Base-by-base conservation (phyloP, 2,797 vertebrate genomes). In the Syngnathus acus region DNA sequence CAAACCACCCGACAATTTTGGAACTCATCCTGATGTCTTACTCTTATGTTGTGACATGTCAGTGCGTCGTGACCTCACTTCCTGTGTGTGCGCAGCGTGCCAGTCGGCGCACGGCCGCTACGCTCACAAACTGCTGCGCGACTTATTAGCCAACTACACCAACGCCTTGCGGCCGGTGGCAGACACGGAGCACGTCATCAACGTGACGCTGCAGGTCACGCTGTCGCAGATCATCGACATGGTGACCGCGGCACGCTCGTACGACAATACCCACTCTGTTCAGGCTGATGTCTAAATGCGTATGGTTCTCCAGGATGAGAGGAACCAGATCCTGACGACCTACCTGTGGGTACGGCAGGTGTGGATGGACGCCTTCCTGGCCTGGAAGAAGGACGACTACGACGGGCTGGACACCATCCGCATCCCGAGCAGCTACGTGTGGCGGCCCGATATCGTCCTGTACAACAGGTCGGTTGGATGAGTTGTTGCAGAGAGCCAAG, bases 211-310 rank as follows among this genome's bases (percentile, higher is more conserved):
- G 42, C 94, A 93, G 86, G 89, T 96, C 90, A 96, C 94, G 1
- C 78, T 96, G 14, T 92, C 93, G 55, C 94, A 96, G 89, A 96
- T 96, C 90, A 95, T 96, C 0, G 93, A 96, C 84, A 95, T 96
- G 94, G 95, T 96, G 80, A 81, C 3, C 21, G 8, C 6, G 4
- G 21, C 9, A 5, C 38, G 3, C 45, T 6, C 45, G 5, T 14
- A 1, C 45, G 1, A 13, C 13, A 5, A 14, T 6, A 1, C 17
- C 47, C 16, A 2, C 2, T 4, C 47, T 58, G 48, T 21, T 14
- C 10, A 23, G 19, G 39, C 4, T 42, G 6, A 61, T n/a, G 38
- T 45, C 40, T 9, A 1, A 1, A 17, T 13, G 48, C 13, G 0
- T 7, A 5, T 67, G 45, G 6, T 19, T 19, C 38, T 1, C 32